Percentiles rank a stretch among this genome's conserved stretches.
Conservation (phyloP, 2,113 vertebrate genomes). For the Poecilia latipinna region DNA sequence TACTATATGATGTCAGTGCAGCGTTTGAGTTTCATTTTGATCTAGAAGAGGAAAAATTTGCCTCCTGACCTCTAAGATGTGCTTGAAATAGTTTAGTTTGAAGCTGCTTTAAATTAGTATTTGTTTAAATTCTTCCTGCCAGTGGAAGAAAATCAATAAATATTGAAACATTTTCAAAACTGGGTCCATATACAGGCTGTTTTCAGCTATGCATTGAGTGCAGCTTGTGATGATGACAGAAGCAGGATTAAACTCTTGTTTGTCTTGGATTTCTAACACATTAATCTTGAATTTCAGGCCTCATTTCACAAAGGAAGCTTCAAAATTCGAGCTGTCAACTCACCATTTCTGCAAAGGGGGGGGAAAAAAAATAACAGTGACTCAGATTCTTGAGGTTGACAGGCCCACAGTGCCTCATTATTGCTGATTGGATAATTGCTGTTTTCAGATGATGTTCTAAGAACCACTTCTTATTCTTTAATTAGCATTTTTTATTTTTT, state of each 20-base stretch:
- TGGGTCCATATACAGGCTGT: too few relatives aligned
- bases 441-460: background rate
- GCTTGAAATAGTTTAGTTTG: background rate
- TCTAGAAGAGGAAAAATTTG: background rate
- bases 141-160: background rate
- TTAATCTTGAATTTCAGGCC: background rate
- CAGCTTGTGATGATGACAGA: too few relatives aligned
- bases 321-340: background rate
- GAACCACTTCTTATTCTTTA: background rate
- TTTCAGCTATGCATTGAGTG: too few relatives aligned
- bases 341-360: background rate
- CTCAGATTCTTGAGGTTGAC: background rate
- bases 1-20: conserved; percentile 13
- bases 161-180: too few relatives aligned
- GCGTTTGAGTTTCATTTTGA: conserved; percentile 22
- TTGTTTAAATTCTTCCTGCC: too few relatives aligned
- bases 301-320: background rate
- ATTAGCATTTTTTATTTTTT: too few relatives aligned
- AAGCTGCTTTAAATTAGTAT: too few relatives aligned
- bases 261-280: background rate
- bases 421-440: background rate
- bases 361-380: background rate
- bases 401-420: background rate
- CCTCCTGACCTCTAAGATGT: background rate
- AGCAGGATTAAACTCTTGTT: too few relatives aligned